Evolutionary conservation across 2,797 vertebrate genomes (phyloP).

Genomic region (Ceyx erithaca): DNA sequence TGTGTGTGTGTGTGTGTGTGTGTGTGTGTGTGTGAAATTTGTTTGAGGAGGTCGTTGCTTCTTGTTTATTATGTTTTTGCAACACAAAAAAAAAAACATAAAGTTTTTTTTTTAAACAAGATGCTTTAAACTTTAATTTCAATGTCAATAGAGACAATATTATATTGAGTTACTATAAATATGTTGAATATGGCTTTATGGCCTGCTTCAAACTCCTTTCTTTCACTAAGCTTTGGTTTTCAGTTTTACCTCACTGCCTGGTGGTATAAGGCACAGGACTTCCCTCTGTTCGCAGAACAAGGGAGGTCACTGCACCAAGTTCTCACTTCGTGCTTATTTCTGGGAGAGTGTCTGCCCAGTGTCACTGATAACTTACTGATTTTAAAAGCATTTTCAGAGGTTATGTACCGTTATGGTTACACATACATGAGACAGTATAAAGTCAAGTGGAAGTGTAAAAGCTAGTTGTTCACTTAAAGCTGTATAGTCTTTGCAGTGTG

Average conservation of each 20-base stretch:
- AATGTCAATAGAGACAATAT: not conserved
- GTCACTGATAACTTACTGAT: not conserved
- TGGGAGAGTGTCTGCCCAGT: not conserved
- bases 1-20: accelerated
- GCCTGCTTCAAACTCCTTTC: not conserved
- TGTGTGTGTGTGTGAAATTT: accelerated
- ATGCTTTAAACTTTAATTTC: not conserved
- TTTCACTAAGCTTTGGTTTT: not conserved
- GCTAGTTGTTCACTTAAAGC: not conserved
- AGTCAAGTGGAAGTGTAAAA: not conserved
- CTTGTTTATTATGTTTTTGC: not conserved
- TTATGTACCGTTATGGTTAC: accelerated
- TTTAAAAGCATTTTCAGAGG: not conserved
- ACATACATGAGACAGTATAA: not conserved
- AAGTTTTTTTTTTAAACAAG: too few relatives aligned
- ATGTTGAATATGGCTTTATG: not conserved
- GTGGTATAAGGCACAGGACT: not conserved
- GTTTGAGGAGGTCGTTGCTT: not conserved
- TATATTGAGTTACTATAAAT: not conserved
- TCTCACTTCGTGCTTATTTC: not conserved
- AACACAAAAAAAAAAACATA: not conserved
- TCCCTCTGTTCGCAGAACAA: not conserved
- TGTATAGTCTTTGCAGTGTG: not conserved
- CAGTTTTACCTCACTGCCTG: not conserved
- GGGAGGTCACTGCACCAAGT: not conserved